Evolutionary conservation across 2,888 invertebrate species (phyloP).

Genomic region (Vandiemenella viatica): DNA sequence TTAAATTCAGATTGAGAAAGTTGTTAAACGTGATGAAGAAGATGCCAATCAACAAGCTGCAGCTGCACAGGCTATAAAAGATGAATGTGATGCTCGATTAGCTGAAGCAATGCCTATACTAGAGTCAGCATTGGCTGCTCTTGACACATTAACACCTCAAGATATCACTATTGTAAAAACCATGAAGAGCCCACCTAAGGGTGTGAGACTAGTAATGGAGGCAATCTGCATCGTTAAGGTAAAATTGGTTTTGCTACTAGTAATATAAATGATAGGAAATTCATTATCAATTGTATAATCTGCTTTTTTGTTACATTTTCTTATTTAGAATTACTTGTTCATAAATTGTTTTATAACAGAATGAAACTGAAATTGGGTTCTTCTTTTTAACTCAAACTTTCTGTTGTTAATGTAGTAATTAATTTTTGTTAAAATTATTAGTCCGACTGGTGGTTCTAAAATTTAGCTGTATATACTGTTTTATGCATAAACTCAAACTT

Average conservation of each 20-base stretch:
- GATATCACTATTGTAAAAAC: constrained; percentile 89
- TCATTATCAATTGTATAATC: no score
- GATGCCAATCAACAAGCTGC: constrained; percentile 44
- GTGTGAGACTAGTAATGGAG: constrained; percentile 85
- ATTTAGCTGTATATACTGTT: no score
- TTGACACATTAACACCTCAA: constrained; percentile 76
- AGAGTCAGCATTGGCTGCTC: constrained; percentile 68
- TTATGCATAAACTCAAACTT: no score
- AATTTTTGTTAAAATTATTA: no score
- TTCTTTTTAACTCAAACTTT: no score
- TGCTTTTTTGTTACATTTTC: no score
- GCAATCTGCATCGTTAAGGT: constrained; percentile 82
- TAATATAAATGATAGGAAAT: background rate
- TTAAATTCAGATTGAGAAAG: constrained; percentile 56
- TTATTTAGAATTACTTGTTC: no score
- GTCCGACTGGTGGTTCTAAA: no score
- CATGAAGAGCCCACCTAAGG: constrained; percentile 90
- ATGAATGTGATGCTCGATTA: constrained; percentile 82
- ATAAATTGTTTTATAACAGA: no score
- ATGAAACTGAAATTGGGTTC: no score
- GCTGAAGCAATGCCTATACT: constrained; percentile 86
- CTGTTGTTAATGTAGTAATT: no score
- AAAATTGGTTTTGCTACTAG: background rate
- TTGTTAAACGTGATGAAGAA: constrained; percentile 64
- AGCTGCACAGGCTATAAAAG: constrained; percentile 67